These are phyloP conservation scores for Sphenodon punctatus DNA, from an alignment of 2,797 vertebrate genomes.

Conservation along the genomic window DNA sequence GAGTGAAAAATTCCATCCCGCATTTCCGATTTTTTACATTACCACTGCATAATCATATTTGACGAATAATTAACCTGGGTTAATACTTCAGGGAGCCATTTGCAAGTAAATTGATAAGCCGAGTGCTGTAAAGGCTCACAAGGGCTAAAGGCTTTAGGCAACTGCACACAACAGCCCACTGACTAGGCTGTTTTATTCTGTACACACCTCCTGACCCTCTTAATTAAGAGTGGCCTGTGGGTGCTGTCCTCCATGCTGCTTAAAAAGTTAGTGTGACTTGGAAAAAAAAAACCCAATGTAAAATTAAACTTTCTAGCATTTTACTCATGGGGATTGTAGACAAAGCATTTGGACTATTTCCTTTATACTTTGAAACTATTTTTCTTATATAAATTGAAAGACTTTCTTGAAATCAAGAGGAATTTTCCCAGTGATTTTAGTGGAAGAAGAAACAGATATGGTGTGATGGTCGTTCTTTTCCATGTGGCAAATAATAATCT, in stretches of 20 bases:
- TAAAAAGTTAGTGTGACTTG: not conserved
- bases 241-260: slow-evolving; percentile 7
- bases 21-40: slow-evolving; percentile 85
- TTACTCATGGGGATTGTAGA: not conserved
- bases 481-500: not conserved
- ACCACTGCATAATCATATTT: slow-evolving; percentile 89
- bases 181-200: not conserved
- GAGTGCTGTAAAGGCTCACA: slow-evolving; percentile 65
- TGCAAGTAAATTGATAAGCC: slow-evolving; percentile 88
- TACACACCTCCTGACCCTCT: slow-evolving; percentile 31
- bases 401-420: not conserved
- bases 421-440: not conserved
- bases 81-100: slow-evolving; percentile 86
- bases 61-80: slow-evolving; percentile 91
- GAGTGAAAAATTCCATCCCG: slow-evolving; percentile 92
- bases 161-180: slow-evolving; percentile 18
- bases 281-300: not conserved
- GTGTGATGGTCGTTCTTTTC: slow-evolving; percentile 6
- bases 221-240: slow-evolving; percentile 29
- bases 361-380: not conserved
- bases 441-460: not conserved
- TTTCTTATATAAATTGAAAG: not conserved
- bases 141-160: slow-evolving; percentile 66
- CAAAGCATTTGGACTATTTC: not conserved
- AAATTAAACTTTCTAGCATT: not conserved